These are phyloP conservation scores for Chroicocephalus ridibundus DNA, from an alignment of 2,113 vertebrate species.

Conservation along the genomic window DNA sequence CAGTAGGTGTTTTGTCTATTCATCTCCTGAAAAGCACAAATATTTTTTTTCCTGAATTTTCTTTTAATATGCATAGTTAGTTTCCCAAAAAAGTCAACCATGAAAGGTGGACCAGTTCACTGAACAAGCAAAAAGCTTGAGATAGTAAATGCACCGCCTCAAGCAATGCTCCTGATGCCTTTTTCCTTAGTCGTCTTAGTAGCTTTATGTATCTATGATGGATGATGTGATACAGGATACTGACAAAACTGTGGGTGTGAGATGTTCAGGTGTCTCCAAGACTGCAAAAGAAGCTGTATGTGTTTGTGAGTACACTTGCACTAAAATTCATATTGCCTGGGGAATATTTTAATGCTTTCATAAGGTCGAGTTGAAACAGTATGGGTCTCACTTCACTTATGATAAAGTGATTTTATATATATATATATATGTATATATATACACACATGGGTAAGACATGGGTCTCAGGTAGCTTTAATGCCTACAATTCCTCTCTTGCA, in stretches of 20 bases:
- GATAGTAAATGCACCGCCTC: neutral
- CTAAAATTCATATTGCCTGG: neutral
- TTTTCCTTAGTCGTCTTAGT: neutral
- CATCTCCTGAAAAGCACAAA: neutral
- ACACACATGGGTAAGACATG: neutral
- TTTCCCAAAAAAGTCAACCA: neutral
- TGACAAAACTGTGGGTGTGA: neutral
- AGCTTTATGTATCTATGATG: neutral
- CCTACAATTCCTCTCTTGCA: neutral
- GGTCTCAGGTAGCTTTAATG: neutral
- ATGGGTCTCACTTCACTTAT: neutral
- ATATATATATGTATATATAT: fast-evolving
- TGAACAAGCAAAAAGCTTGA: neutral
- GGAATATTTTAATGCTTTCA: neutral
- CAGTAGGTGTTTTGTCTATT: neutral
- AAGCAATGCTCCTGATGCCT: neutral
- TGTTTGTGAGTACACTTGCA: neutral
- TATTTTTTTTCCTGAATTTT: neutral
- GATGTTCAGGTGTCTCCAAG: neutral
- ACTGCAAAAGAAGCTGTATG: neutral
- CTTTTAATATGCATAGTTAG: neutral
- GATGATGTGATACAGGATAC: neutral
- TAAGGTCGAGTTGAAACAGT: neutral
- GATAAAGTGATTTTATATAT: neutral
- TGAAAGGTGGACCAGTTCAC: neutral